phyloP scores from a whole-genome alignment of 1,140 invertebrate genomes.

The Neodiprion fabricii region DNA sequence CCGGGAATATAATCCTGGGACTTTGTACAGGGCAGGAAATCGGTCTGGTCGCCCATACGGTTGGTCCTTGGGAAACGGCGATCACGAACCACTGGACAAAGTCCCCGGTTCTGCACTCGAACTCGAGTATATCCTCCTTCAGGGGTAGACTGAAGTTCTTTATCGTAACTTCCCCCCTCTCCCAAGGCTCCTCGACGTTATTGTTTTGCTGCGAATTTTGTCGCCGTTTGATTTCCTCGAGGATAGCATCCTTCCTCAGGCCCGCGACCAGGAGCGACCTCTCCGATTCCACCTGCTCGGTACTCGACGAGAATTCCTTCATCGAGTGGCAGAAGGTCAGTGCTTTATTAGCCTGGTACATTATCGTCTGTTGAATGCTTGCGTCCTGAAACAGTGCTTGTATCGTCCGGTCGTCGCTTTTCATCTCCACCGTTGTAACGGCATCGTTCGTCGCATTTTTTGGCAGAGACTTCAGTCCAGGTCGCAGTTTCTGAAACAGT shows the following conservation, averaged over 20 bases:
- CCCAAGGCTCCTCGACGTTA: background rate
- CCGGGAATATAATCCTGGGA: slow-evolving; percentile 36
- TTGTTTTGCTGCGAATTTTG: slow-evolving; percentile 22
- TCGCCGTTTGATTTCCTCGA: slow-evolving; percentile 40
- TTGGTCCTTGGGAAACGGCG: slow-evolving; percentile 38
- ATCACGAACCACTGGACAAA: slow-evolving; percentile 45
- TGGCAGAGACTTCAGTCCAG: background rate
- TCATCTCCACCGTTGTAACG: background rate
- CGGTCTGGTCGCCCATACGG: slow-evolving; percentile 45
- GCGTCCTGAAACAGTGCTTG: slow-evolving; percentile 45
- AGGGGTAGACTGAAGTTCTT: slow-evolving; percentile 37
- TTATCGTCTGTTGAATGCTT: slow-evolving; percentile 50
- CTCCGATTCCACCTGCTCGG: slow-evolving; percentile 57
- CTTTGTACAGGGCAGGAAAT: slow-evolving; percentile 31
- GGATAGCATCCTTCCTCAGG: slow-evolving; percentile 39
- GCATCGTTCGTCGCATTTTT: background rate
- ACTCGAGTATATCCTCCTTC: slow-evolving; percentile 14
- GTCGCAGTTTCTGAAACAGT: background rate
- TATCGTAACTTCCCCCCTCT: slow-evolving; percentile 31
- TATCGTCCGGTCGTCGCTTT: slow-evolving; percentile 26
- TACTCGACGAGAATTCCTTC: slow-evolving; percentile 48
- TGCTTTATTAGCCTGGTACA: slow-evolving; percentile 57
- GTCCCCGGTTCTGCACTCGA: slow-evolving; percentile 24
- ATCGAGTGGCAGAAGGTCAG: slow-evolving; percentile 48
- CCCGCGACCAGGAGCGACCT: slow-evolving; percentile 52